Conservation (phyloP, 2,797 vertebrate species). For the Amniataba percoides region DNA sequence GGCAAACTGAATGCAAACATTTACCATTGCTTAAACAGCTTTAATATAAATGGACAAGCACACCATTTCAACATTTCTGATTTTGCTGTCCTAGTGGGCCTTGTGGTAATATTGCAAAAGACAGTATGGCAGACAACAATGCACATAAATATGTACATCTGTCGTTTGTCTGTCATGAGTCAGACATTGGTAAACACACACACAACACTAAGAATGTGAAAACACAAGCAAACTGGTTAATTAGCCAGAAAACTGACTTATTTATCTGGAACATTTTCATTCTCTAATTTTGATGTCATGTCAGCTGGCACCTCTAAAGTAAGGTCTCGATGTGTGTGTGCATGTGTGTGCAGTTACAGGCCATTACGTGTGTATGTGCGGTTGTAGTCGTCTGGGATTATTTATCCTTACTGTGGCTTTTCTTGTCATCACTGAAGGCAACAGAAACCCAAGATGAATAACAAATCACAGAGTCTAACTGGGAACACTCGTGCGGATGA, state of each 20-base stretch:
- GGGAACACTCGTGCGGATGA: conserved; percentile 43
- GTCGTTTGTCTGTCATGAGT: no score
- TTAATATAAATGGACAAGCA: neutral
- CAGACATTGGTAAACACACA: no score
- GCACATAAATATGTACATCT: neutral
- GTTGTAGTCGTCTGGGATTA: conserved; percentile 45
- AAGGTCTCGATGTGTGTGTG: neutral
- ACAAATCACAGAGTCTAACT: conserved; percentile 54
- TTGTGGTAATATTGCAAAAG: neutral
- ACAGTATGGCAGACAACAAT: neutral
- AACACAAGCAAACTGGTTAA: no score
- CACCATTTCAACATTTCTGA: neutral
- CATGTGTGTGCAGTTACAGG: neutral
- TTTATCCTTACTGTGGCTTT: conserved; percentile 56
- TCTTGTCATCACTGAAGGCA: conserved; percentile 62
- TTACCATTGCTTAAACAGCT: neutral
- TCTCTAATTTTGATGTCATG: no score
- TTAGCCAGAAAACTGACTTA: no score
- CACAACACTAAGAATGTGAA: no score
- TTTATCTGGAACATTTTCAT: no score
- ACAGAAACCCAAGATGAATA: conserved; percentile 49
- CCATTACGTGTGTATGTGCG: conserved; percentile 11
- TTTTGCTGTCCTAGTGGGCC: neutral
- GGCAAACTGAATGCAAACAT: neutral
- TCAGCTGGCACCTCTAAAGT: no score